Conservation (phyloP, 2,888 invertebrate species). For the Meteorus colon region DNA sequence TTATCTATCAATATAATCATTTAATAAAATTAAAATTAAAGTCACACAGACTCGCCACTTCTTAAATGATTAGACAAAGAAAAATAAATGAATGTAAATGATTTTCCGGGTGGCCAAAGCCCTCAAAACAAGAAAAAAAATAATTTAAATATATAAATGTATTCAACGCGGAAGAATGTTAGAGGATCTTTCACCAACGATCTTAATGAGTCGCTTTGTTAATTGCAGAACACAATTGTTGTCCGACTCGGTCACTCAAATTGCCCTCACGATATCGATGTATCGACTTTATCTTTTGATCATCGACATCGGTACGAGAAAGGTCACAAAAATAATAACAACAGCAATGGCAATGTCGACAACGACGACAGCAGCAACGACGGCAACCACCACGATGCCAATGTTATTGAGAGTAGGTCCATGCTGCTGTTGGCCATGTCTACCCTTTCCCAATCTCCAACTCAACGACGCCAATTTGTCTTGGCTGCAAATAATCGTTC, state of each 20-base stretch:
- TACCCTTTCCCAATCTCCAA: slow-evolving; percentile 74
- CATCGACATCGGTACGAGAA: slow-evolving; percentile 73
- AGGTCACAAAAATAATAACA: slow-evolving; percentile 65
- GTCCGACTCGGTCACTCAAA: slow-evolving; percentile 81
- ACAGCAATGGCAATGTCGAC: slow-evolving; percentile 74
- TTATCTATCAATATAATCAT: too few species aligned
- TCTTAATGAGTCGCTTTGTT: slow-evolving; percentile 21
- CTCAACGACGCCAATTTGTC: slow-evolving; percentile 68
- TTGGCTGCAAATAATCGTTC: slow-evolving; percentile 76
- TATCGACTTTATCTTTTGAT: slow-evolving; percentile 82
- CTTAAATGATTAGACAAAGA: neutral
- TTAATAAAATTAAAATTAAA: too few species aligned
- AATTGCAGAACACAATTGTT: slow-evolving; percentile 76
- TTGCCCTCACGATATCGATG: slow-evolving; percentile 81
- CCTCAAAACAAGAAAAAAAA: slow-evolving; percentile 28
- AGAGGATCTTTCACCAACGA: neutral
- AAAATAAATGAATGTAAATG: slow-evolving; percentile 26
- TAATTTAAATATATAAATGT: slow-evolving; percentile 14
- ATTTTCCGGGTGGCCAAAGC: slow-evolving; percentile 17
- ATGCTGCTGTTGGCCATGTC: slow-evolving; percentile 83
- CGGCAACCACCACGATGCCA: slow-evolving; percentile 53
- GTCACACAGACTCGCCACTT: too few species aligned
- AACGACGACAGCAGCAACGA: neutral
- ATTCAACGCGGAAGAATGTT: slow-evolving; percentile 2
- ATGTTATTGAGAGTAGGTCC: slow-evolving; percentile 80